Conservation (phyloP, 2,888 invertebrate species). For the Cetonia aurata region DNA sequence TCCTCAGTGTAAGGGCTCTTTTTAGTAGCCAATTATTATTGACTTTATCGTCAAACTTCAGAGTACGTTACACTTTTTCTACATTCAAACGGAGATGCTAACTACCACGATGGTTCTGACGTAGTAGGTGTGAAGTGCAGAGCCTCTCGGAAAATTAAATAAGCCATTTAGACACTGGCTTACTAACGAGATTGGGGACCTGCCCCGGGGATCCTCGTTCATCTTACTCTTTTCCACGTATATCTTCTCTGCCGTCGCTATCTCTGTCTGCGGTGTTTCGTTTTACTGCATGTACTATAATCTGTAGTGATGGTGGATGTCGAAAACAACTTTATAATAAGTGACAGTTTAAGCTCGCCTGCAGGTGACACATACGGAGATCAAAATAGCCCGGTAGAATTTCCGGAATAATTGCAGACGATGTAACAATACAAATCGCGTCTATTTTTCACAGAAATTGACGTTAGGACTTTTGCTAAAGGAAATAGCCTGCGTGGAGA, state of each 20-base stretch:
- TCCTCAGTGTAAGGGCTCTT: too few relatives aligned
- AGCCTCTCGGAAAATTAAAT: slow-evolving; percentile 56
- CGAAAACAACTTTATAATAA: slow-evolving; percentile 47
- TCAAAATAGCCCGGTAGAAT: neutral
- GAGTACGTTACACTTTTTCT: too few relatives aligned
- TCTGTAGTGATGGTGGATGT: slow-evolving; percentile 36
- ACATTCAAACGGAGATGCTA: neutral
- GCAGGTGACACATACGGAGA: slow-evolving; percentile 29
- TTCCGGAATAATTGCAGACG: neutral
- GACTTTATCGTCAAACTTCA: too few relatives aligned
- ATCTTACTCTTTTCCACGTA: slow-evolving; percentile 6
- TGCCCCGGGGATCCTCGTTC: slow-evolving; percentile 41
- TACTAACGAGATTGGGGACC: slow-evolving; percentile 56
- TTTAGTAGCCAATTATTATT: too few relatives aligned
- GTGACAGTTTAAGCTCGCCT: slow-evolving; percentile 40
- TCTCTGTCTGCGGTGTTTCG: neutral
- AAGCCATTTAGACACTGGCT: slow-evolving; percentile 58
- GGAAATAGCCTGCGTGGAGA: neutral
- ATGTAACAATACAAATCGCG: slow-evolving; percentile 8
- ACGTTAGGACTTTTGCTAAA: neutral
- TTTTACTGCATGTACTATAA: slow-evolving; percentile 18
- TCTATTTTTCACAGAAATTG: neutral
- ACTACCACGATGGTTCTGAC: slow-evolving; percentile 28
- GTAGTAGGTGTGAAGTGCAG: slow-evolving; percentile 43
- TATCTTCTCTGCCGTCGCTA: neutral